Evolutionary conservation across 2,113 vertebrate genomes (phyloP).

Genomic region (Xenopus laevis): DNA sequence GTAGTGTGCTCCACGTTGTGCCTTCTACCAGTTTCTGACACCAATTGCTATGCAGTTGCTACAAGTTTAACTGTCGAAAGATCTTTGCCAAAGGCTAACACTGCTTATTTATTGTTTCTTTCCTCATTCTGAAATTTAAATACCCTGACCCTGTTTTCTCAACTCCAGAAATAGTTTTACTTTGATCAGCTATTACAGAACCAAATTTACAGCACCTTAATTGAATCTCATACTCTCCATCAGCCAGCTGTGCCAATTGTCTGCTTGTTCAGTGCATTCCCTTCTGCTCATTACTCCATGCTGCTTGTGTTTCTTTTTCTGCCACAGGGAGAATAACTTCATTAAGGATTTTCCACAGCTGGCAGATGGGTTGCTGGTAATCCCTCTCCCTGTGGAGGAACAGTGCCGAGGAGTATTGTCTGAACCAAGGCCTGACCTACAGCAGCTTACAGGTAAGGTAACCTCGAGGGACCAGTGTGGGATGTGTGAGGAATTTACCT

Average conservation of each 20-base stretch:
- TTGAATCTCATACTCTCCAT: not conserved
- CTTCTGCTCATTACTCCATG: fast-evolving
- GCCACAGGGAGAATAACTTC: constrained; percentile 93
- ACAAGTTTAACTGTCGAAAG: too few species aligned
- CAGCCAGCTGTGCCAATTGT: not conserved
- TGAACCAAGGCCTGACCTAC: constrained; percentile 85
- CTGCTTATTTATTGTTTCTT: too few species aligned
- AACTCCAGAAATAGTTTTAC: too few species aligned
- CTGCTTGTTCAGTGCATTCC: not conserved
- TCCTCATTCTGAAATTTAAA: too few species aligned
- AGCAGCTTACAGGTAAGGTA: constrained; percentile 85
- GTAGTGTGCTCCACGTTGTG: too few species aligned
- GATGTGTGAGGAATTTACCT: not conserved
- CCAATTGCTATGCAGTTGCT: too few species aligned
- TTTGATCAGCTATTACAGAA: too few species aligned
- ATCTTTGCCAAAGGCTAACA: too few species aligned
- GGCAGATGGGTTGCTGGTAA: constrained; percentile 90
- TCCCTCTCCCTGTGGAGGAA: constrained; percentile 91
- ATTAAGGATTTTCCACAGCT: constrained; percentile 97
- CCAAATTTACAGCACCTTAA: not conserved
- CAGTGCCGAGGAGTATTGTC: constrained; percentile 93
- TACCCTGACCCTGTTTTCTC: too few species aligned
- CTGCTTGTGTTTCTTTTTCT: constrained; percentile 47
- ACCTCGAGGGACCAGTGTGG: not conserved
- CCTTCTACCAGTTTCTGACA: too few species aligned